These are phyloP conservation scores for Drosophila phalerata DNA, from an alignment of 2,888 invertebrate genomes.

Conservation along the genomic window DNA sequence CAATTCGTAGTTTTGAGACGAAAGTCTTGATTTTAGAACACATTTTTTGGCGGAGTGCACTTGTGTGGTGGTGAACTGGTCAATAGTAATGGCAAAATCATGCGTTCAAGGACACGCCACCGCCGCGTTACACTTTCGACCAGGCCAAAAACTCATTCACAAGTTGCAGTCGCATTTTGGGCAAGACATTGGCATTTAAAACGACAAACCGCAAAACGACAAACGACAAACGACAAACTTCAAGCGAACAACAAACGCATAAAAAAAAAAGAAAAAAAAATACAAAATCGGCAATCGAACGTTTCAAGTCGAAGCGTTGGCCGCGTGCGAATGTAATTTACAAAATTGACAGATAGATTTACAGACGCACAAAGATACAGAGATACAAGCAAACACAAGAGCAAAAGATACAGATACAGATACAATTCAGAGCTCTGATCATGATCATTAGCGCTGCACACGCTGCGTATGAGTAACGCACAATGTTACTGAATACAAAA, in stretches of 20 bases:
- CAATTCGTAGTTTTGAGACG: no score
- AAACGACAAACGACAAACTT: slow-evolving; percentile 32
- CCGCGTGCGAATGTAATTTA: slow-evolving; percentile 78
- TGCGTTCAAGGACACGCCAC: slow-evolving; percentile 73
- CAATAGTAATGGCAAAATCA: slow-evolving; percentile 50
- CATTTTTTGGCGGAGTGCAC: no score
- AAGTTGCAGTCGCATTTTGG: slow-evolving; percentile 65
- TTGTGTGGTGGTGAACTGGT: neutral
- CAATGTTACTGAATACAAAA: slow-evolving; percentile 18
- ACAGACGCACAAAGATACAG: slow-evolving; percentile 46
- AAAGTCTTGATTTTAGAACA: no score
- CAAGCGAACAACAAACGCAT: slow-evolving; percentile 17
- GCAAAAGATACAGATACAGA: slow-evolving; percentile 27
- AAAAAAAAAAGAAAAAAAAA: no score
- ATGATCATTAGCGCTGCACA: slow-evolving; percentile 61
- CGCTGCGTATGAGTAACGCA: slow-evolving; percentile 67
- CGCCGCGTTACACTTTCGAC: slow-evolving; percentile 77
- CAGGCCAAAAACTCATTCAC: slow-evolving; percentile 69
- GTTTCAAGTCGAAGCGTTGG: slow-evolving; percentile 44
- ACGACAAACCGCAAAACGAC: slow-evolving; percentile 43
- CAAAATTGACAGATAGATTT: slow-evolving; percentile 76
- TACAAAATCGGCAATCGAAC: slow-evolving; percentile 63
- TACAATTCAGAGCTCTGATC: slow-evolving; percentile 29
- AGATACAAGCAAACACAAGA: slow-evolving; percentile 8
- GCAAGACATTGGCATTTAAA: slow-evolving; percentile 81